Base-by-base conservation (phyloP, 2,888 invertebrate species). In the Dinocampus coccinellae region DNA sequence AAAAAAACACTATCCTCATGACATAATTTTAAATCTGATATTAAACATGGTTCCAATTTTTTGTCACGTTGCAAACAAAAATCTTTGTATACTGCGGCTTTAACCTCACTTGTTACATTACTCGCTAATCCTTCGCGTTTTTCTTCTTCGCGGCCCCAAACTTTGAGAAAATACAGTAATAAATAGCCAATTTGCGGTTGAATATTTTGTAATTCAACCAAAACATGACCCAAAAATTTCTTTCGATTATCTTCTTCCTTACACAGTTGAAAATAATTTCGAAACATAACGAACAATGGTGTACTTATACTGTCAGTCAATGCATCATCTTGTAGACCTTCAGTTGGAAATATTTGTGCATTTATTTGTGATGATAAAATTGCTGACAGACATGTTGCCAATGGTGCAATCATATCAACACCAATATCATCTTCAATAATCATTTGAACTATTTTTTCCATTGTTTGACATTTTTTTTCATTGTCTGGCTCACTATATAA, bases 1-100 rank as follows among this genome's bases (percentile, higher is more conserved):
- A 98, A 91, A 83, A 93, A 91, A 63, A 95, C 92, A 89, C 97
- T 97, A 85, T 94, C 94, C 86, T 96, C 93, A 87, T 97, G 97
- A 85, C 97, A 95, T 75, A 93, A 90, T 88, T 93, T 93, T 79
- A 98, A 91, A 89, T 98, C 98, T 75, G 93, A 91, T 65, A 94
- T 91, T 82, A 97, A 90, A 88, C 92, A 92, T 71, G 90, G 90
- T 62, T 92, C 92, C 76, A 94, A 86, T 87, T 95, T 94, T 81
- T 93, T 91, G 79, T 95, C 95, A 82, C 93, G 89, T 79, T 92
- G 91, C 85, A 92, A 92, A 89, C 97, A 97, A 86, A 97, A 94
- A 84, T 96, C 95, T 88, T 93, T 95, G 88, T 98, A 98, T 65
- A 96, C 91, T 77, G 92, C 92, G 80, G 95, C 92, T 89, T 96